Percentiles rank a stretch among this genome's conserved stretches.
Conservation (phyloP, 2,113 vertebrate genomes). For the Ceuthmochares aereus region DNA sequence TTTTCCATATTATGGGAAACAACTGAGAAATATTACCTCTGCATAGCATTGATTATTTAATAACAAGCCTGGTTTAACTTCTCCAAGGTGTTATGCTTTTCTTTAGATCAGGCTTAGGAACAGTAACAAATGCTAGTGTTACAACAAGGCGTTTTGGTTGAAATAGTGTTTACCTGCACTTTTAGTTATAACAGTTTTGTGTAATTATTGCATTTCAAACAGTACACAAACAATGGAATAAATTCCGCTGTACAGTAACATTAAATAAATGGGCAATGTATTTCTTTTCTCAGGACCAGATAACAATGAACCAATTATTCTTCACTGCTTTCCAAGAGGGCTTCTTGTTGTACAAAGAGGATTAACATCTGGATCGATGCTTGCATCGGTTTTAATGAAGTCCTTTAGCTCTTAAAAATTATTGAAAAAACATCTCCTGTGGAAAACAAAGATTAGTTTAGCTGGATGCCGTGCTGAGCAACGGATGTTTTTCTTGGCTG, state of each 20-base stretch:
- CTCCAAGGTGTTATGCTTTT: neutral
- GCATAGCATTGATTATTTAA: neutral
- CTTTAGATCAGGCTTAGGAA: neutral
- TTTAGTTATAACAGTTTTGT: too few species aligned
- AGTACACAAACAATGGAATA: neutral
- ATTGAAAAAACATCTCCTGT: conserved; percentile 28
- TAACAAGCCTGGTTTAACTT: neutral
- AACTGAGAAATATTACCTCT: neutral
- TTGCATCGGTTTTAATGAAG: conserved; percentile 45
- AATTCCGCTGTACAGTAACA: neutral
- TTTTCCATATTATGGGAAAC: too few species aligned
- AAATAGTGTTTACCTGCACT: conserved; percentile 1
- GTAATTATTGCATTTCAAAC: neutral
- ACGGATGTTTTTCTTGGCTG: conserved; percentile 39
- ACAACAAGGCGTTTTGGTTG: neutral
- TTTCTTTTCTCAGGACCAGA: neutral
- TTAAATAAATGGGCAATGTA: neutral
- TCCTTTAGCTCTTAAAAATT: conserved; percentile 51
- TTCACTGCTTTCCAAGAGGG: conserved; percentile 4
- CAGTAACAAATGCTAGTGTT: neutral
- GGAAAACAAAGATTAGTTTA: conserved; percentile 56
- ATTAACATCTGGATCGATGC: conserved; percentile 64
- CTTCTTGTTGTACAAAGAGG: neutral
- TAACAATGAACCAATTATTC: conserved; percentile 8
- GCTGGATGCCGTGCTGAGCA: conserved; percentile 37